Base-by-base conservation (phyloP, 1,140 invertebrate species). In the Nasonia vitripennis region DNA sequence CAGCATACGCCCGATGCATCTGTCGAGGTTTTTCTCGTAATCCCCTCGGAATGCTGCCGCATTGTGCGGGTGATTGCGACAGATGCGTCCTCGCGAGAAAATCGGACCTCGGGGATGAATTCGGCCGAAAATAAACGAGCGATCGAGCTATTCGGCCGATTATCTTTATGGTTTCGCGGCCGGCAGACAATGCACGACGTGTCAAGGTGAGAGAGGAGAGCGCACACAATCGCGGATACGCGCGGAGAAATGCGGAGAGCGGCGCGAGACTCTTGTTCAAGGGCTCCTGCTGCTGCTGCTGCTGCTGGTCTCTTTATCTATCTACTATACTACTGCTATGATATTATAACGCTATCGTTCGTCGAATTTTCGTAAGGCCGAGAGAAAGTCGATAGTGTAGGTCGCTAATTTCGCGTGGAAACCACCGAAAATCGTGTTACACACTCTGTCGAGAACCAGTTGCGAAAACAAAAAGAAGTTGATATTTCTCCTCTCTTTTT, bases 151-250 rank as follows among this genome's bases (percentile, higher is more conserved):
- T 27, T 27, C 27, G 27, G 27, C 27, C 27, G 55, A 62, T 62
- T 62, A 62, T 20, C 55, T 1, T 62, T 62, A 62, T 62, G 55
- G 5, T 62, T 62, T 62, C 55, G 55, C 55, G 20, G 82, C 74
- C 82, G 62, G 74, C 74, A 73, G 75, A 84, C 77, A 84, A 84
- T 84, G 27, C 27, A 41, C 78, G 83, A 79, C 83, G 77, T 79
- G 83, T 84, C 83, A 79, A 78, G 83, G 83, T 73, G 83, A 84
- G 83, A 84, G 83, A 73, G 74, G 82, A 78, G 82, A 45, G 74
- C 80, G 37, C 27, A 27, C 27, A 55, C 71, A 17, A n/a, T 23
- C 71, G 71, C 27, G 45, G 71, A 73, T 68, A 3, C 73, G 27
- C 37, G 9, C 27, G 23, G 34, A 78, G 55, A 51, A 14, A 70